Conservation (phyloP, 2,113 vertebrate species). For the Brevimyrus niger region DNA sequence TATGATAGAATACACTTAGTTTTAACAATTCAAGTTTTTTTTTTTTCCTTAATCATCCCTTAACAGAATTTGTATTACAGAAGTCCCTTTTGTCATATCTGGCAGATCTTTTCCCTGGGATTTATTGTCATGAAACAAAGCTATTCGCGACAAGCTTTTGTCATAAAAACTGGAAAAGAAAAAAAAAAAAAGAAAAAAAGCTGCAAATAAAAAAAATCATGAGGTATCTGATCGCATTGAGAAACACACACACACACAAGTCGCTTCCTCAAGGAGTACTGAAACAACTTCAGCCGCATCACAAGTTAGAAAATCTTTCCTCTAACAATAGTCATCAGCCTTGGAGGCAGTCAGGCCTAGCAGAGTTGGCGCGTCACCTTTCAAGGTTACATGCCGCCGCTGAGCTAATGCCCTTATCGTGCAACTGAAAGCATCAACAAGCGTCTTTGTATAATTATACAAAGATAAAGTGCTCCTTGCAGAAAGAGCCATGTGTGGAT, state of each 20-base stretch:
- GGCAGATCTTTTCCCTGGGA: background rate
- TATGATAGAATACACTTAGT: background rate
- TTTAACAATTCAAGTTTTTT: background rate
- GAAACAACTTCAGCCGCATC: background rate
- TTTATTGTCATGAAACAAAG: background rate
- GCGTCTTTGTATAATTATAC: background rate
- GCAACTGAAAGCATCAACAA: background rate
- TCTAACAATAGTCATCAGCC: background rate
- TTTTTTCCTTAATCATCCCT: background rate
- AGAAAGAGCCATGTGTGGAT: background rate
- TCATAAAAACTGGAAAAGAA: background rate
- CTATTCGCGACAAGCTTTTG: background rate
- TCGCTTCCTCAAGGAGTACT: background rate
- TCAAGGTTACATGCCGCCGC: background rate
- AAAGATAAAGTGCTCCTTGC: background rate
- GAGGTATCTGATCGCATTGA: background rate
- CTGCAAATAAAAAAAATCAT: background rate
- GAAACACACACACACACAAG: background rate
- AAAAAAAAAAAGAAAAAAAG: too few species aligned
- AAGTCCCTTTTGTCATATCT: background rate
- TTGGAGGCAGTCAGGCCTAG: background rate
- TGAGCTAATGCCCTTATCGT: background rate
- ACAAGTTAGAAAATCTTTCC: background rate
- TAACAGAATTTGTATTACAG: background rate
- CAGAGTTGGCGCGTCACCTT: background rate